These are phyloP conservation scores for Galaxea fascicularis DNA, from an alignment of 92 coral and sea anemone genomes.

Conservation along the genomic window DNA sequence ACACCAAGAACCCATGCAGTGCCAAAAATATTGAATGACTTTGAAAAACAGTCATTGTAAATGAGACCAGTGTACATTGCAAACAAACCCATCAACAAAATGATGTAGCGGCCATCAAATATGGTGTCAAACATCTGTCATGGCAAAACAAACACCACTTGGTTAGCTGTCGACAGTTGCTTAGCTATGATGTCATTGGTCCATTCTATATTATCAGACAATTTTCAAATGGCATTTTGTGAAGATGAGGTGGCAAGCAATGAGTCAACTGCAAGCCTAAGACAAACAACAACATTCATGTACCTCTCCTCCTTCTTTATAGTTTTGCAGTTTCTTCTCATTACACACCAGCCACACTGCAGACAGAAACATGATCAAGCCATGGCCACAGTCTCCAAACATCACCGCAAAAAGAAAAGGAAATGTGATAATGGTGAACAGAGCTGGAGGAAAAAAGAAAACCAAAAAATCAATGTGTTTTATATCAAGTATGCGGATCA, in stretches of 20 bases:
- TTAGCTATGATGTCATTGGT: no score
- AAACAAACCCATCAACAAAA: constrained; percentile 92
- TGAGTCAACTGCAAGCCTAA: no score
- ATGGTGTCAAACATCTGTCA: constrained; percentile 94
- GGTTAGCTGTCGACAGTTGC: no score
- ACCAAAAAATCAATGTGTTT: not conserved
- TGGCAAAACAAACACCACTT: not conserved
- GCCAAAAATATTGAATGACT: constrained; percentile 94
- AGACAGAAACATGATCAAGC: constrained; percentile 91
- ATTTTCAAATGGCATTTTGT: no score
- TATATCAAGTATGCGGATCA: no score
- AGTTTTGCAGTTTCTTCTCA: constrained; percentile 83
- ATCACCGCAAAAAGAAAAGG: constrained; percentile 97
- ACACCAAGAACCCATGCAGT: constrained; percentile 76
- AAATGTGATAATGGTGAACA: constrained; percentile 91
- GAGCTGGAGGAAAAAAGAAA: constrained; percentile 62
- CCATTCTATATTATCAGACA: no score
- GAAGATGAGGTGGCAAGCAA: no score
- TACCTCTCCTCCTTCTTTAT: constrained; percentile 97
- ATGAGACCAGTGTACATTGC: constrained; percentile 91
- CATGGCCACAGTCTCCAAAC: constrained; percentile 99
- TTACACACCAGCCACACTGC: constrained; percentile 86
- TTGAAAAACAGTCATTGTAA: constrained; percentile 94
- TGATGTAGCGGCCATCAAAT: constrained; percentile 94
- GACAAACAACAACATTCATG: no score